Base-by-base conservation (phyloP, 2,888 invertebrate genomes). In the Macrosiphum euphorbiae region DNA sequence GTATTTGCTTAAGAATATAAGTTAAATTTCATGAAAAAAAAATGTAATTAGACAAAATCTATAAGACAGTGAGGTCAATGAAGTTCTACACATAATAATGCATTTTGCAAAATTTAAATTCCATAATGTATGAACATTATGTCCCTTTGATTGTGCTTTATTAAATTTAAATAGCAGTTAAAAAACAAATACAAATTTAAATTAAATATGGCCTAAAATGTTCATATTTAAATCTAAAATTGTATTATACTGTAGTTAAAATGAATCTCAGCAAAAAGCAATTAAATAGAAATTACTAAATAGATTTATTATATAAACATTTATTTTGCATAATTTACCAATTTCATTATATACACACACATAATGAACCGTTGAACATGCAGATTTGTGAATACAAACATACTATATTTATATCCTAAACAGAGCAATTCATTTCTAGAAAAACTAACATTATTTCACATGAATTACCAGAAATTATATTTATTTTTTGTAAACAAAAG, bases 311-410 rank as follows among this genome's bases (percentile, higher is more conserved):
- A 50, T 13, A 78, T 55, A 88, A 78, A 20, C 67, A 67, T 78
- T 67, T 28, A 55, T 95, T 84, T 94, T 44, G 94, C 95, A 95
- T 94, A 94, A 94, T 94, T 92, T 94, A 95, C 94, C 94, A 95
- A 94, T 94, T 88, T 84, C 93, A 94, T 58, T 41, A 89, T n/a
- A 92, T 90, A 94, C 24, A 55, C 24, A 55, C 28, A 90, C 35
- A 94, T 90, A 50, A 90, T 94, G 90, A 90, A 90, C 90, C 90
- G 86, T 94, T 90, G 94, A 94, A 87, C 44, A 87, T 86, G 90
- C 86, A 35, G 13, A 78, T 91, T 58, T 28, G 11, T 58, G 0
- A 55, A 52, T 87, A 87, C 0, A 88, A 52, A 55, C 55, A 61
- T n/a, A 52, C 13, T 26, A 28, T 26, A 26, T 58, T 58, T n/a